These are phyloP conservation scores for Malurus elegans DNA, from an alignment of 2,113 vertebrate species.

Conservation along the genomic window DNA sequence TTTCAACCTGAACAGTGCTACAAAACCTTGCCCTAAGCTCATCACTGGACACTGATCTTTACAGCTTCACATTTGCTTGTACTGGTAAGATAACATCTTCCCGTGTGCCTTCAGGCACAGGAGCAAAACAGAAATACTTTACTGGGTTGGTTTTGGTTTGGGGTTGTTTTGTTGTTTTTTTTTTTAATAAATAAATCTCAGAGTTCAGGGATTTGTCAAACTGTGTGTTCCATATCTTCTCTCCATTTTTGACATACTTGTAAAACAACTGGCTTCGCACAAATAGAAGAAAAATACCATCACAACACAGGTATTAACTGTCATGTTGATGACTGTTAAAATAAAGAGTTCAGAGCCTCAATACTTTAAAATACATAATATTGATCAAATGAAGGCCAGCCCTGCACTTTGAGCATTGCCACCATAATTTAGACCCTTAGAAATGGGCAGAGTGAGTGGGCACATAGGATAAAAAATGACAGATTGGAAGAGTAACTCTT, in stretches of 20 bases:
- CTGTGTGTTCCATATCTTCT: background rate
- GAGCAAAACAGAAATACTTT: background rate
- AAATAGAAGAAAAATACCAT: background rate
- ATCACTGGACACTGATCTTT: background rate
- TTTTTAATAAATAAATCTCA: background rate
- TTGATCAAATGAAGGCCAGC: background rate
- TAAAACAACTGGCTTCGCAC: background rate
- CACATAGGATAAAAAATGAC: background rate
- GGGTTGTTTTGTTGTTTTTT: background rate
- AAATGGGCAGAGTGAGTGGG: background rate
- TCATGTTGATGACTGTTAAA: background rate
- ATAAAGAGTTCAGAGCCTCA: background rate
- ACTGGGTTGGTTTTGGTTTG: background rate
- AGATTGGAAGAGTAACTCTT: background rate
- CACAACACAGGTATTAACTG: background rate
- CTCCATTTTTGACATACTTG: background rate
- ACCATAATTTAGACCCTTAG: background rate
- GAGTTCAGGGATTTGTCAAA: background rate
- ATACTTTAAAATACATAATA: background rate
- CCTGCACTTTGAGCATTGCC: background rate
- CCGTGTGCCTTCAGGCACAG: background rate
- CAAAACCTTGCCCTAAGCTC: background rate
- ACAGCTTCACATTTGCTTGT: background rate
- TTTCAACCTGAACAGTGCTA: background rate
- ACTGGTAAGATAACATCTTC: background rate